Percentiles rank a stretch among this genome's conserved stretches.
Evolutionary conservation across 2,113 vertebrate species (phyloP).

Genomic region (Ceyx cyanopectus): DNA sequence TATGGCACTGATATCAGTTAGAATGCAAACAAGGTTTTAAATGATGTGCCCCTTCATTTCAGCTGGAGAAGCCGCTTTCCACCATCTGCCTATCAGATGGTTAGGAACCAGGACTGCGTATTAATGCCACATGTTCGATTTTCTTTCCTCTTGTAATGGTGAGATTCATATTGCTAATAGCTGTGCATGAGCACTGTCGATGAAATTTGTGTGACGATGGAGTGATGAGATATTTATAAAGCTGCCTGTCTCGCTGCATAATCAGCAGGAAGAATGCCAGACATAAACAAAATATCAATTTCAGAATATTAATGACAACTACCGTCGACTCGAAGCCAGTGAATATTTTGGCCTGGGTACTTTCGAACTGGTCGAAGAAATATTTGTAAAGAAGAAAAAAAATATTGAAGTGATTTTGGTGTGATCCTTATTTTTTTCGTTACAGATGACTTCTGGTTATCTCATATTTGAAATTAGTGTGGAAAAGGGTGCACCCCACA

Average conservation of each 20-base stretch:
- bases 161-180: conserved; percentile 91
- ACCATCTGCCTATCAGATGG: conserved; percentile 99
- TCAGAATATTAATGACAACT: conserved; percentile 81
- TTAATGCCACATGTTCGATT: conserved; percentile 95
- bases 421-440: conserved; percentile 10
- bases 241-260: conserved; percentile 86
- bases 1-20: conserved; percentile 98
- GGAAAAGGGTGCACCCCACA: not conserved
- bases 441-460: not conserved
- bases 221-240: conserved; percentile 91
- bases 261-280: conserved; percentile 85
- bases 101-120: conserved; percentile 90
- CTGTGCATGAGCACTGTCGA: conserved; percentile 88
- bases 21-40: conserved; percentile 99
- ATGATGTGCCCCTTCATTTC: conserved; percentile 97
- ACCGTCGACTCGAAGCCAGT: conserved; percentile 64
- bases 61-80: conserved; percentile 90
- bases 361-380: conserved; percentile 58
- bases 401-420: not conserved
- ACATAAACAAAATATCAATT: conserved; percentile 83
- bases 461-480: not conserved
- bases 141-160: conserved; percentile 85
- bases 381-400: conserved; percentile 26
- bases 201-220: conserved; percentile 87
- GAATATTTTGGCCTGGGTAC: conserved; percentile 53